Evolutionary conservation across 2,888 invertebrate genomes (phyloP).

Genomic region (Lasioglossum pauxillum): DNA sequence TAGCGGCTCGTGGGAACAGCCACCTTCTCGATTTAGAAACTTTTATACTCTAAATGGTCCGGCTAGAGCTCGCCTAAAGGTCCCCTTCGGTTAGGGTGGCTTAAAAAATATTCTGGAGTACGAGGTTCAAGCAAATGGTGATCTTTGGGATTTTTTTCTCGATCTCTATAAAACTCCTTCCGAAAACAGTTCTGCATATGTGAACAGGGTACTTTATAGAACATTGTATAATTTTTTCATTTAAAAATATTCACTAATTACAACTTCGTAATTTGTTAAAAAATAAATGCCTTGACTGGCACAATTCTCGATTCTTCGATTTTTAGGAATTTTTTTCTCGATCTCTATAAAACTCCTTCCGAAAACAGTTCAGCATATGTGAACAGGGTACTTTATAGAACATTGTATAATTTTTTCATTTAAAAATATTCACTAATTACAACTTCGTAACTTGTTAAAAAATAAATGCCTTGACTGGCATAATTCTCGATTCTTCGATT

Average conservation of each 20-base stretch:
- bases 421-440: no score
- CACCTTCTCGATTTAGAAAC: constrained; percentile 8
- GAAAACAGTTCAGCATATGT: background rate
- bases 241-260: background rate
- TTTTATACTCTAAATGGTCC: constrained; percentile 4
- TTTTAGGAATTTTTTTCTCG: background rate
- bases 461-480: no score
- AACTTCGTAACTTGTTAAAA: no score
- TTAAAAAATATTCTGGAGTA: background rate
- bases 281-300: no score
- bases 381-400: background rate
- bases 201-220: background rate
- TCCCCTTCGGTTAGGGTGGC: background rate
- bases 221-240: background rate
- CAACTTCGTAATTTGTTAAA: no score
- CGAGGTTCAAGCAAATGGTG: background rate
- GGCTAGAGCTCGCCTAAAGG: background rate
- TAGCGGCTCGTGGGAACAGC: constrained; percentile 20
- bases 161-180: background rate
- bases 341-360: background rate
- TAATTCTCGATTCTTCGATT: background rate
- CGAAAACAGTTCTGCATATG: background rate
- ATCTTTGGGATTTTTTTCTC: background rate
- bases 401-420: background rate
- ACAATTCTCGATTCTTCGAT: no score